Percentiles rank a stretch among this genome's conserved stretches.
Conservation (phyloP, 2,797 vertebrate genomes). For the Hoplostethus atlanticus region DNA sequence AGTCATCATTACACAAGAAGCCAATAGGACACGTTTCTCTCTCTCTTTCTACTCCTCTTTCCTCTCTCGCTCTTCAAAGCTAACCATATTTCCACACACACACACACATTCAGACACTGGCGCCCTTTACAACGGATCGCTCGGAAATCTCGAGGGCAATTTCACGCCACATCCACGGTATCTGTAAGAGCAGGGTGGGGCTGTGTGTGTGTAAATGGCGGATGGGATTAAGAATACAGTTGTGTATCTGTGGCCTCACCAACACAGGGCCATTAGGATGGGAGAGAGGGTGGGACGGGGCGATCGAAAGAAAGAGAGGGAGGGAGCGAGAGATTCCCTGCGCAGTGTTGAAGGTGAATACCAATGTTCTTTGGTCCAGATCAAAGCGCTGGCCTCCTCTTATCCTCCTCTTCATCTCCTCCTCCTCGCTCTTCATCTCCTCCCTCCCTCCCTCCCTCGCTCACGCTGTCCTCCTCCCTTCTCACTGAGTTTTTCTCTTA, state of each 20-base stretch:
- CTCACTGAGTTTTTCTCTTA: conserved; percentile 39
- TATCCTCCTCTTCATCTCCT: conserved; percentile 45
- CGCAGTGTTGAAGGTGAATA: conserved; percentile 69
- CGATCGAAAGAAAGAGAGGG: conserved; percentile 8
- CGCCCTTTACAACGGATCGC: conserved; percentile 5
- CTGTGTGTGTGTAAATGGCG: not conserved
- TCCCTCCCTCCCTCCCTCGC: conserved; percentile 45
- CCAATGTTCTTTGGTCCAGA: conserved; percentile 69
- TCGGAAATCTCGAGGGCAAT: not conserved
- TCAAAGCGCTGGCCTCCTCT: conserved; percentile 71
- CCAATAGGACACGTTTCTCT: not conserved
- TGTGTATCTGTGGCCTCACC: not conserved
- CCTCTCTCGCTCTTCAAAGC: not conserved
- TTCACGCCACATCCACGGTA: conserved; percentile 24
- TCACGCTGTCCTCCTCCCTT: conserved; percentile 34
- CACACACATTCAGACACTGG: not conserved
- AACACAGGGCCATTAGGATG: not conserved
- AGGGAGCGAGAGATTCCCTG: conserved; percentile 30
- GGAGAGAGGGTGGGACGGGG: conserved; percentile 1
- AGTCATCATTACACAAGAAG: too few relatives aligned
- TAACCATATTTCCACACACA: conserved; percentile 2
- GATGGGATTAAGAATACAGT: conserved; percentile 9
- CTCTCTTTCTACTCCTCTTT: not conserved
- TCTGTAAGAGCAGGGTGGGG: not conserved
- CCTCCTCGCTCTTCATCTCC: conserved; percentile 10